phyloP scores from a whole-genome alignment of 2,113 vertebrate genomes.

The Alces alces region DNA sequence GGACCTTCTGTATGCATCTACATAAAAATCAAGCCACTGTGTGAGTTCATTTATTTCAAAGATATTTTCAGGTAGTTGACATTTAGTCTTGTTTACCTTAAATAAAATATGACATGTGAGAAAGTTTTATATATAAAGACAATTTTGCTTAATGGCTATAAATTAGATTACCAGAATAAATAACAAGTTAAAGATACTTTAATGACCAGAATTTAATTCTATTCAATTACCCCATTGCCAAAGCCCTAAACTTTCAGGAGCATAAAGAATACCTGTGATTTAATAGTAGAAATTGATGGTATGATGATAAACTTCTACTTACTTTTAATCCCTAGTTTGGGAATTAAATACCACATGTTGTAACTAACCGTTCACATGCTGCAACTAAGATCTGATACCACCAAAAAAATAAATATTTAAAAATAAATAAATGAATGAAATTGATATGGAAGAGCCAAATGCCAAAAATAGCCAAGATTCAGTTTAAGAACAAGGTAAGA shows the following conservation, averaged over 20 bases:
- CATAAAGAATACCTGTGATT: neutral
- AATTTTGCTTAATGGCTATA: neutral
- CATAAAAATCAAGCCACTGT: neutral
- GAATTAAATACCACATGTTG: neutral
- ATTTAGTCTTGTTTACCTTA: conserved; percentile 67
- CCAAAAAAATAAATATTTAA: neutral
- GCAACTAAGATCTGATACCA: neutral
- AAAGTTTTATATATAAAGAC: neutral
- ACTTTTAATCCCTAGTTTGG: neutral
- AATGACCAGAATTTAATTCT: conserved; percentile 10
- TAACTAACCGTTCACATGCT: neutral
- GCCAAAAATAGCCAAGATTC: neutral
- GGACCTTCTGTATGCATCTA: conserved; percentile 5
- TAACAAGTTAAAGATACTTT: neutral
- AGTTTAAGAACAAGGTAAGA: neutral
- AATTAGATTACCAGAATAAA: neutral
- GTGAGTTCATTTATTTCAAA: conserved; percentile 66
- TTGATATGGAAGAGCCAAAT: neutral
- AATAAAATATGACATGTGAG: conserved; percentile 36
- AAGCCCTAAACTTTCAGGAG: neutral
- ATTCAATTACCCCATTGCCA: neutral
- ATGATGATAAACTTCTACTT: neutral
- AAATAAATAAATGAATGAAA: neutral
- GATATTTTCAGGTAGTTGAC: conserved; percentile 41
- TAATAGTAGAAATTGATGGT: neutral